These are phyloP conservation scores for Bos indicus DNA, from an alignment of 2,113 vertebrate genomes.

Conservation along the genomic window DNA sequence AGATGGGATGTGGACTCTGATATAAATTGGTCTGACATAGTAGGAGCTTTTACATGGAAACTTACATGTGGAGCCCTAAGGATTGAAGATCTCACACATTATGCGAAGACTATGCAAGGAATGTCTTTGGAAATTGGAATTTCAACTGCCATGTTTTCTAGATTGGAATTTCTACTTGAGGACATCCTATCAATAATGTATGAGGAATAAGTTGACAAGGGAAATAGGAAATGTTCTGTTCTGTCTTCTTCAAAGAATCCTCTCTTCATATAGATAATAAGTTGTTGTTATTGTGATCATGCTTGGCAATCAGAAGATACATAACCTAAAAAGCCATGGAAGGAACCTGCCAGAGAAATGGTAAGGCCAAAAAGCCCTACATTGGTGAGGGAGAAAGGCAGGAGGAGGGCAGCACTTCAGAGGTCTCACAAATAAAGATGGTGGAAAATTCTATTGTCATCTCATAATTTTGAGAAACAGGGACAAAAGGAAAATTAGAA, in stretches of 20 bases:
- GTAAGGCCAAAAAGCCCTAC: not conserved
- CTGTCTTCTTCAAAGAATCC: not conserved
- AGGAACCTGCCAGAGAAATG: not conserved
- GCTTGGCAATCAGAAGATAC: not conserved
- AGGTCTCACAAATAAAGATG: not conserved
- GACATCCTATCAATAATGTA: not conserved
- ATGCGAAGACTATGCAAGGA: not conserved
- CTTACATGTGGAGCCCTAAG: not conserved
- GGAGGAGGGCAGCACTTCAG: fast-evolving
- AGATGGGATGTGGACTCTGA: not conserved
- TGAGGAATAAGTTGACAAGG: not conserved
- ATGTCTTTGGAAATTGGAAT: not conserved
- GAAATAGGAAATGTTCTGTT: not conserved
- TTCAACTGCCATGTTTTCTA: not conserved
- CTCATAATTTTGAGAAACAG: not conserved
- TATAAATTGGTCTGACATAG: not conserved
- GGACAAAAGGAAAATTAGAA: not conserved
- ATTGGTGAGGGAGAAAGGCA: not conserved
- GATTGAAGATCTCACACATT: not conserved
- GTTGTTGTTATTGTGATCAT: not conserved
- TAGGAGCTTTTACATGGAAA: not conserved
- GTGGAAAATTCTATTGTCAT: not conserved
- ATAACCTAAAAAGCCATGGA: not conserved
- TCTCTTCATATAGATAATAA: not conserved
- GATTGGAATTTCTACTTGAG: not conserved